Evolutionary conservation across 2,797 vertebrate genomes (phyloP).

Genomic region (Lindbergichthys nudifrons): DNA sequence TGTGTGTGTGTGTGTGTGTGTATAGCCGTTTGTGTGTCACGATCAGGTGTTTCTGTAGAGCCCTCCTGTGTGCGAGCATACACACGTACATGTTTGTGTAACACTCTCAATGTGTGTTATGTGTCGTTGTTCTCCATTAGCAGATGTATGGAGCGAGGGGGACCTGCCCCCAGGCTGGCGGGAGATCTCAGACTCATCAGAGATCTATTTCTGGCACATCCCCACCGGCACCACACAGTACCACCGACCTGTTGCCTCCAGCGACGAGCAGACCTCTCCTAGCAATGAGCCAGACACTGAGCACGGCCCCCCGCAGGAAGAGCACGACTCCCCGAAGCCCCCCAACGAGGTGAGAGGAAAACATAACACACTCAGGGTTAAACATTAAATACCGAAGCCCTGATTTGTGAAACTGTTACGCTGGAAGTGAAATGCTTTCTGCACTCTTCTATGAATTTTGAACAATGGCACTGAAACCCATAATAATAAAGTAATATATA

Average conservation of each 20-base stretch:
- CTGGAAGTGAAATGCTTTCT: background rate
- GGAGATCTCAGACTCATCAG: slow-evolving; percentile 91
- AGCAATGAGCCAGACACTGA: slow-evolving; percentile 64
- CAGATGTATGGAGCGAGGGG: slow-evolving; percentile 92
- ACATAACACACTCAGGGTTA: slow-evolving; percentile 33
- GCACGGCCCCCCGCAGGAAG: slow-evolving; percentile 63
- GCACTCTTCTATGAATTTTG: background rate
- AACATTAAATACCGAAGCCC: background rate
- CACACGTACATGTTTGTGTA: slow-evolving; percentile 13
- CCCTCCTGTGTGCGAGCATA: background rate
- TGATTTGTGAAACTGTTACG: background rate
- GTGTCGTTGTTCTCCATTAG: slow-evolving; percentile 68
- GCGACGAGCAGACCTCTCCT: slow-evolving; percentile 54
- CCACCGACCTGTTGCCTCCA: slow-evolving; percentile 87
- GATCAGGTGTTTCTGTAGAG: background rate
- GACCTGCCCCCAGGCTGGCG: slow-evolving; percentile 96
- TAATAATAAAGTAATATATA: background rate
- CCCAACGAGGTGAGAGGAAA: slow-evolving; percentile 83
- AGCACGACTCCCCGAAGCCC: slow-evolving; percentile 83
- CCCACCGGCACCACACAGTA: slow-evolving; percentile 95
- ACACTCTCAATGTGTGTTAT: slow-evolving; percentile 26
- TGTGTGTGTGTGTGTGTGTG: slow-evolving; percentile 35
- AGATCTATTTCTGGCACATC: slow-evolving; percentile 96
- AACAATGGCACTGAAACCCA: background rate
- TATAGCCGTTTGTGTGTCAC: background rate